Conservation (phyloP, 2,797 vertebrate genomes). For the Threskiornis aethiopicus region DNA sequence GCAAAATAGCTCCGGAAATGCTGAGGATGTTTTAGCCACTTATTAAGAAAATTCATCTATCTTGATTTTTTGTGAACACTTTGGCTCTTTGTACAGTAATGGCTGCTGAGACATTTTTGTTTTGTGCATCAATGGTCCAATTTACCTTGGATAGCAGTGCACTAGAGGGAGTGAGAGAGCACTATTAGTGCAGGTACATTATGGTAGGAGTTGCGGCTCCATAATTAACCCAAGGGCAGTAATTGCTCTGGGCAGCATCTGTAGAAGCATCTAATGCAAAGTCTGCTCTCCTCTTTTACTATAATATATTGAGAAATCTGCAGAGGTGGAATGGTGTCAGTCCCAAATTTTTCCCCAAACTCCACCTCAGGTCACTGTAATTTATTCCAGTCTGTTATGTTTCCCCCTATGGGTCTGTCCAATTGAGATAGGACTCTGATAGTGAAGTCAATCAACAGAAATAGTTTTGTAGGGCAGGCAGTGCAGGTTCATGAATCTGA, state of each 20-base stretch:
- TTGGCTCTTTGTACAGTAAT: conserved; percentile 22
- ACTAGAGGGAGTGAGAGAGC: not conserved
- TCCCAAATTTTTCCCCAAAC: not conserved
- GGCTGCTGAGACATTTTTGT: conserved; percentile 44
- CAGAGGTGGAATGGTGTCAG: not conserved
- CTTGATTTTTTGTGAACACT: conserved; percentile 65
- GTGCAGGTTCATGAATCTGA: not conserved
- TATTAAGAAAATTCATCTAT: conserved; percentile 77
- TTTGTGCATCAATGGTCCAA: not conserved
- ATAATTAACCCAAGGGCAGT: not conserved
- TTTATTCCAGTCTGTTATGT: not conserved
- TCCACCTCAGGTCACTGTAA: not conserved
- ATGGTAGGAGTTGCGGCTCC: not conserved
- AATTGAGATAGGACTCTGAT: not conserved
- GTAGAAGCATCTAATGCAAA: not conserved
- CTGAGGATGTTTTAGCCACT: conserved; percentile 73
- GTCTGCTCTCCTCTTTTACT: not conserved
- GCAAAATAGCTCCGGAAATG: conserved; percentile 72
- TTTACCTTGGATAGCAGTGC: not conserved
- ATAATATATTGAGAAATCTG: not conserved
- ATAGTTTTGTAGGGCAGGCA: not conserved
- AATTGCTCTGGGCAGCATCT: not conserved
- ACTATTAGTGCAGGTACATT: not conserved
- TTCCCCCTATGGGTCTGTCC: not conserved
- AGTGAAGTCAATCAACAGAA: not conserved